phyloP scores from a whole-genome alignment of 2,113 vertebrate species.

The Cromileptes altivelis region DNA sequence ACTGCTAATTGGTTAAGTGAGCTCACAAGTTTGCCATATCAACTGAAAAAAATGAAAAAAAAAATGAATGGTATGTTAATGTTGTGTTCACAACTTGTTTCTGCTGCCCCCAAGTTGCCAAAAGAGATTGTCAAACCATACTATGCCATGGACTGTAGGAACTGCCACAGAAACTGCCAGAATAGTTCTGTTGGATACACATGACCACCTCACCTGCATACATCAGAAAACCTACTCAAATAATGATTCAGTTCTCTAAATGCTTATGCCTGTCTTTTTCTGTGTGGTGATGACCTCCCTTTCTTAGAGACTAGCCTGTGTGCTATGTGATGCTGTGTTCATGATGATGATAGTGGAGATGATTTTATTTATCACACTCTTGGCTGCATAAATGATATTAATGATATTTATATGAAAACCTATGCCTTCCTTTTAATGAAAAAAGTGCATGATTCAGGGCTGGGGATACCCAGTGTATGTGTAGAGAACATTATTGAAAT shows the following conservation, averaged over 20 bases:
- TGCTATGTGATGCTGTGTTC: not conserved
- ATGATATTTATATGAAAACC: slow-evolving; percentile 4
- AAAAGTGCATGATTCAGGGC: slow-evolving; percentile 1
- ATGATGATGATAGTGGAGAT: not conserved
- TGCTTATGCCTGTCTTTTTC: no score
- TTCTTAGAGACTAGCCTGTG: not conserved
- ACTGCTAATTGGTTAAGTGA: not conserved
- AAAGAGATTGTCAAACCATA: not conserved
- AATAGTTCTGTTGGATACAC: not conserved
- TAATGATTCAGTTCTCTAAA: no score
- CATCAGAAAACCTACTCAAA: no score
- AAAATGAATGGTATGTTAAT: not conserved
- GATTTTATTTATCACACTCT: slow-evolving; percentile 23
- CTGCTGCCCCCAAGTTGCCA: not conserved
- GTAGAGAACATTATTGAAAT: slow-evolving; percentile 7
- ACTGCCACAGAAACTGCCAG: no score
- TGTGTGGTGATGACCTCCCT: no score
- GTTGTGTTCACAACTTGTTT: not conserved
- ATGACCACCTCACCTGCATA: not conserved
- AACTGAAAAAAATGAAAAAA: no score
- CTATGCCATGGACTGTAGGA: not conserved
- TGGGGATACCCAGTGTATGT: not conserved
- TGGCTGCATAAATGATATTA: not conserved
- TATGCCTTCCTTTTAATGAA: not conserved
- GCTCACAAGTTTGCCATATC: not conserved